Base-by-base conservation (phyloP, 1,140 invertebrate genomes). In the Meloidogyne floridensis region DNA sequence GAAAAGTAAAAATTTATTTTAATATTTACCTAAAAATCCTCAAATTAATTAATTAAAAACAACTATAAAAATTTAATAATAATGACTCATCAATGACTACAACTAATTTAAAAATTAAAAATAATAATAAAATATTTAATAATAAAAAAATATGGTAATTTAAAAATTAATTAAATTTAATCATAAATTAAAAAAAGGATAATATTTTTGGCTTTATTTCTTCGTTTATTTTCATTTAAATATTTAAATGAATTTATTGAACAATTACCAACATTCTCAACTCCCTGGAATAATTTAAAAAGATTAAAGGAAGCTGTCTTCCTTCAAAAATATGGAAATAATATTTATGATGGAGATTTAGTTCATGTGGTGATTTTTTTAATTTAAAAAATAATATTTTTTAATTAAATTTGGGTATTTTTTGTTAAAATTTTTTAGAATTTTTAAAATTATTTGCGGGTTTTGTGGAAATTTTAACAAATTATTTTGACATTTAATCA, bases 341-440 rank as follows among this genome's bases (percentile, higher is more conserved):
- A 85, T 71, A 32, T 84, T 18, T 87, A 89, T 81, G 83, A 87
- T 47, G 82, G 88, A 8, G 88, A 87, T 72, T 74, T 82, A 7
- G 82, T 89, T 77, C 86, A 87, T 56, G 79, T 87, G 77, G 87
- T 87, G 53, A 59, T 15, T 83, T 72, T 69, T 9, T 77, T 18
- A 77, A 47, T 5, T 76, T 75, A 59, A 47, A 75, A 47, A 47
- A 15, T 73, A 47, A 15, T 73, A 4, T 15, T 73, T 73, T 73
- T 73, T 13, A 47, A 6, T 47, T 47, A 47, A 47, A 6, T 47
- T 47, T 47, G 4, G 47, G 47, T 47, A 47, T 47, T 47, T 47
- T 6, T 47, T 6, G 47, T 4, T 6, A 47, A 47, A 47, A 47
- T 47, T 47, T 47, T 47, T 47, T 47, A 47, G 32, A 32, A 47